Base-by-base conservation (phyloP, 2,113 vertebrate genomes). In the Dasypus novemcinctus region DNA sequence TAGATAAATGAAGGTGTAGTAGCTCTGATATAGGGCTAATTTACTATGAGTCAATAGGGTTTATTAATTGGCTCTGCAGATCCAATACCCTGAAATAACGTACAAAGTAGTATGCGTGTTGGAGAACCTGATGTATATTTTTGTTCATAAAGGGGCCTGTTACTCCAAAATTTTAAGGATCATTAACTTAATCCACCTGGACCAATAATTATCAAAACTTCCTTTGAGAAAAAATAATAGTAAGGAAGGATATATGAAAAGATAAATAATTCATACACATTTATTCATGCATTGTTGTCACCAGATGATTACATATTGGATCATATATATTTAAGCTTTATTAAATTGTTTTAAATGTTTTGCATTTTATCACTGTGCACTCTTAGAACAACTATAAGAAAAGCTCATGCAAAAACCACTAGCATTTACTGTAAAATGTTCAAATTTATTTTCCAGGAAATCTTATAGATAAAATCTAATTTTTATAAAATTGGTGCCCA, bases 21-120 rank as follows among this genome's bases (percentile, higher is more conserved):
- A 31, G 7, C 12, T 61, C 46, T 66, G 27, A 79, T 2, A 38
- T 15, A 46, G 7, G 18, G 38, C 33, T 57, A 46, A 41, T 18
- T 90, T 49, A 46, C 72, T 36, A 12, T 49, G 21, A 54, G 4
- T 36, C 10, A 81, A 29, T 33, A 27, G 1, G 9, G 0, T 17
- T 5, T 84, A 31, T 72, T 5, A 14, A 17, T 57, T 41, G 2
- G 46, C 17, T 59, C 49, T 89, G 2, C 23, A 46, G 9, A 68
- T 12, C 31, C 8, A 79, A 18, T 2, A 4, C 4, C 27, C 20
- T 43, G 12, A 54, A 38, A 66, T 11, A 59, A 27, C 49, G 4
- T 21, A n/a, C 6, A 18, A 10, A 20, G 13, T 4, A 59, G 4
- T 20, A n/a, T 0, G 0, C n/a, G 8, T 25, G 5, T 74, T 59